Percentiles rank a stretch among this genome's conserved stretches.
Conservation (phyloP, 1,140 invertebrate species). For the Samia ricini region DNA sequence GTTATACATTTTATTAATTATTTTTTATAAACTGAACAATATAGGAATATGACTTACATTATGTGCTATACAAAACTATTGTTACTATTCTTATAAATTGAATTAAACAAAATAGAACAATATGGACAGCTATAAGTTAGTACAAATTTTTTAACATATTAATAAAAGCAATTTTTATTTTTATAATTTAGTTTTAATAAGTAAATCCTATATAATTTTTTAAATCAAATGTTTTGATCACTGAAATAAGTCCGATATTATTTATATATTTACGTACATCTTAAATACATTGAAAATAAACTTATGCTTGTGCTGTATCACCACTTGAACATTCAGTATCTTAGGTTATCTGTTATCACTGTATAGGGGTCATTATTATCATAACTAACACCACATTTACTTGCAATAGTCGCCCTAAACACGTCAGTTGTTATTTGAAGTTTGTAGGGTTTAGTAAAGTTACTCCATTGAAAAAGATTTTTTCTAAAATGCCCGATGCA, state of each 20-base stretch:
- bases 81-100: background rate
- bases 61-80: background rate
- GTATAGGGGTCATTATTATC: slow-evolving; percentile 44
- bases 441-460: slow-evolving; percentile 9
- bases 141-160: too few relatives aligned
- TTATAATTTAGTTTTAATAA: background rate
- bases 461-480: slow-evolving; percentile 10
- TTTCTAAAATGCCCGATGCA: slow-evolving; percentile 57
- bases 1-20: slow-evolving; percentile 8
- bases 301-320: background rate
- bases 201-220: background rate
- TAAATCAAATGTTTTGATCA: background rate
- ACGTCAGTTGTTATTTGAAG: slow-evolving; percentile 17
- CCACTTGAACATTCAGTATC: slow-evolving; percentile 47
- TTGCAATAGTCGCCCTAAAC: slow-evolving; percentile 18
- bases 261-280: background rate
- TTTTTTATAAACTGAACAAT: too few relatives aligned
- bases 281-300: background rate
- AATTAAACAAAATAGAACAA: too few relatives aligned
- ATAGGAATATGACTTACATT: too few relatives aligned
- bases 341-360: slow-evolving; percentile 47
- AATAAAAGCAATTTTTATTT: too few relatives aligned
- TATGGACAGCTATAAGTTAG: too few relatives aligned
- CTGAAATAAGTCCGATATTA: background rate
- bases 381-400: slow-evolving; percentile 17